A percentile compares a stretch with the other conserved stretches of the same genome.
Conservation (phyloP, 2,888 invertebrate species). For the Cosmia trapezina region DNA sequence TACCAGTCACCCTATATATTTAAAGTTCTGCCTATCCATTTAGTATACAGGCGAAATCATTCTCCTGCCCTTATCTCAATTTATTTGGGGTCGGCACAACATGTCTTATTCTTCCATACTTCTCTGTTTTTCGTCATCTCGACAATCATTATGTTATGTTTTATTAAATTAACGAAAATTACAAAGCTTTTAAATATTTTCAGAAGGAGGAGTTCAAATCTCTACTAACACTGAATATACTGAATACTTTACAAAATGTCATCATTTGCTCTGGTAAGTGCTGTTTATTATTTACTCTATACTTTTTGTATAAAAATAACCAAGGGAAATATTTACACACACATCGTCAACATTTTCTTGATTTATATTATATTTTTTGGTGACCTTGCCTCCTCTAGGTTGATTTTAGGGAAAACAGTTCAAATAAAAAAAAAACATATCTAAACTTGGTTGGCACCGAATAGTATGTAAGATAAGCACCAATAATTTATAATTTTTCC, state of each 20-base stretch:
- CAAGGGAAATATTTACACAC: too few relatives aligned
- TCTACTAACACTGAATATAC: constrained; percentile 95
- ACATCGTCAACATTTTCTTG: neutral
- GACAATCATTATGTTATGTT: neutral
- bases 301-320: neutral
- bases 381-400: neutral
- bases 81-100: neutral
- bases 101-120: neutral
- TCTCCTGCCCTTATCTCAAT: neutral
- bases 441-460: too few relatives aligned
- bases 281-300: constrained; percentile 22
- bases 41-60: neutral
- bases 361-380: neutral
- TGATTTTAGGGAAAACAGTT: neutral
- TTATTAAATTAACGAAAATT: neutral
- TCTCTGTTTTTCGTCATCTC: neutral
- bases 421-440: too few relatives aligned
- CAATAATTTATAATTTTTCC: neutral
- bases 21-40: neutral
- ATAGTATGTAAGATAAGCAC: neutral
- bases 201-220: constrained; percentile 97
- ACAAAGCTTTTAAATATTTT: constrained; percentile 69
- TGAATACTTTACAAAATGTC: constrained; percentile 97
- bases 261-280: constrained; percentile 93
- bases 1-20: too few relatives aligned